Conservation (phyloP, 2,888 invertebrate genomes). For the Temnothorax unifasciatus region DNA sequence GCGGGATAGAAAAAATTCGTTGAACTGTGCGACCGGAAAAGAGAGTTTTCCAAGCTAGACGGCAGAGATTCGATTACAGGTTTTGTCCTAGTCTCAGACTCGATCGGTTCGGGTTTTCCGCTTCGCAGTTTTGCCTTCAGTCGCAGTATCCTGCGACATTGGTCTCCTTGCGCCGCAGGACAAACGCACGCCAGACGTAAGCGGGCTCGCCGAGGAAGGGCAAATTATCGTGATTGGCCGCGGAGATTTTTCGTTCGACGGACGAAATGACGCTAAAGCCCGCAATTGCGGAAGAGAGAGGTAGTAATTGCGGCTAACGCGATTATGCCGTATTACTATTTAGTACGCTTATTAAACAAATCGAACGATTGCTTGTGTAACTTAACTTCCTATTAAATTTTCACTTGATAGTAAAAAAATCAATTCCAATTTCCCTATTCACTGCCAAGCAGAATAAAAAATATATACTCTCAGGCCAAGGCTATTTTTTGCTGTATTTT, state of each 20-base stretch:
- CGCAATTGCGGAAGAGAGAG: background rate
- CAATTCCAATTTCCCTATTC: background rate
- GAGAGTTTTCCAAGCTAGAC: conserved; percentile 68
- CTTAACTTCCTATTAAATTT: background rate
- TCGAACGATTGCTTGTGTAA: background rate
- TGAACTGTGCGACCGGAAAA: conserved; percentile 63
- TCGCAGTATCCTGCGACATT: conserved; percentile 25
- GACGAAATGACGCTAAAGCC: background rate
- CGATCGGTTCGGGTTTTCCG: conserved; percentile 33
- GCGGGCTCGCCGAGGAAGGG: conserved; percentile 9
- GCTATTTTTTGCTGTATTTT: too few relatives aligned
- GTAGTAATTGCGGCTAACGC: background rate
- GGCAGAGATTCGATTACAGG: conserved; percentile 70
- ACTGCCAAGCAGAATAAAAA: too few relatives aligned
- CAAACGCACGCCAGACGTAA: background rate
- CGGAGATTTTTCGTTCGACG: conserved; percentile 23
- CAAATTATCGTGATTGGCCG: conserved; percentile 17
- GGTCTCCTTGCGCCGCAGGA: conserved; percentile 19
- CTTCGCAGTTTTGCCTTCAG: conserved; percentile 46
- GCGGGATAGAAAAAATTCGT: conserved; percentile 62
- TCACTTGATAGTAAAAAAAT: background rate
- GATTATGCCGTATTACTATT: background rate
- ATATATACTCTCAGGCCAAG: too few relatives aligned
- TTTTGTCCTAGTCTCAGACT: conserved; percentile 57
- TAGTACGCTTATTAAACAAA: background rate